Evolutionary conservation across 23 tunicate species (phyloP).

Genomic region (Clavelina lepadiformis): DNA sequence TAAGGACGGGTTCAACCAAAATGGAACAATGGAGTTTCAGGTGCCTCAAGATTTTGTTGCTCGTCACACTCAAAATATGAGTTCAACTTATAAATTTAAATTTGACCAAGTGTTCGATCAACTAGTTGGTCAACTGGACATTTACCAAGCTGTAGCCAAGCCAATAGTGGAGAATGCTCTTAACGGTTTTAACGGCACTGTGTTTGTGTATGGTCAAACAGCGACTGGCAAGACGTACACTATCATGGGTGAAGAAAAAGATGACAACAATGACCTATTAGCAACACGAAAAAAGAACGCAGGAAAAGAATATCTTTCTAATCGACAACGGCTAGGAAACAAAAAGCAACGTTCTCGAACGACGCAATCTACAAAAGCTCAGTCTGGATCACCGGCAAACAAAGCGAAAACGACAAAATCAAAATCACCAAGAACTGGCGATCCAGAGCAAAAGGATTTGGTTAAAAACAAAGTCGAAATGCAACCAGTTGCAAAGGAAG

Average conservation of each 20-base stretch:
- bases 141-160: conserved; percentile 54
- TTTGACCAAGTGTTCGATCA: conserved; percentile 72
- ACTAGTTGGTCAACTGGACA: conserved; percentile 52
- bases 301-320: no score
- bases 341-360: no score
- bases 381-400: no score
- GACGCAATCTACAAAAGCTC: no score
- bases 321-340: no score
- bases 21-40: conserved; percentile 17
- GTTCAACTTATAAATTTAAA: conserved; percentile 34
- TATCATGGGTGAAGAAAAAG: conserved; percentile 52
- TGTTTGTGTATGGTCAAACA: conserved; percentile 97
- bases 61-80: conserved; percentile 4
- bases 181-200: conserved; percentile 87
- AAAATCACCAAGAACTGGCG: no score
- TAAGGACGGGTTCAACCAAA: background rate
- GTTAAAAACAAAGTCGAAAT: no score
- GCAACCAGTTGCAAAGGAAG: no score
- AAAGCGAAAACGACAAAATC: no score
- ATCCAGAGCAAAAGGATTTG: no score
- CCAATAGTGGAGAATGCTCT: conserved; percentile 76
- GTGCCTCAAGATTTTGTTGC: conserved; percentile 23
- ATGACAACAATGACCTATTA: no score
- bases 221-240: conserved; percentile 95
- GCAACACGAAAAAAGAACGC: no score